These are phyloP conservation scores for Rhysida immarginata DNA, from an alignment of 1,140 invertebrate species.

Conservation along the genomic window DNA sequence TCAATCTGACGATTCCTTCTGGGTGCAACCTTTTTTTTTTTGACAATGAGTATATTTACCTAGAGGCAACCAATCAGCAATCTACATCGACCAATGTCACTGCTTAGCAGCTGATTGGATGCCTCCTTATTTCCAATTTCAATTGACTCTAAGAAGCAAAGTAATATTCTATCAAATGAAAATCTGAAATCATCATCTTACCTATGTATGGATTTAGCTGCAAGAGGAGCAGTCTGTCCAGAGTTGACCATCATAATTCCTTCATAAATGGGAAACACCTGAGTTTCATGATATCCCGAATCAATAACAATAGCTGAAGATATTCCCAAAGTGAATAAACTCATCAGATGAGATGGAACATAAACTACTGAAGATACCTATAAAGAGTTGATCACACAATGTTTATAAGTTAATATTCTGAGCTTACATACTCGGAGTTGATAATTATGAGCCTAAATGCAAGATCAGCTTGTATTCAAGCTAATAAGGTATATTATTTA, in stretches of 20 bases:
- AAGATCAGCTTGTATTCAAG: too few relatives aligned
- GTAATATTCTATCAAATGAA: not conserved
- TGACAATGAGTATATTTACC: too few relatives aligned
- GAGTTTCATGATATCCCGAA: conserved; percentile 67
- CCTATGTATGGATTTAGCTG: conserved; percentile 46
- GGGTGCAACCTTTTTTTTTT: too few relatives aligned
- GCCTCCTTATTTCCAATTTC: not conserved
- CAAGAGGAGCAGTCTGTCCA: conserved; percentile 59
- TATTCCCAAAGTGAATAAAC: conserved; percentile 55
- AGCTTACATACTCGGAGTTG: too few relatives aligned
- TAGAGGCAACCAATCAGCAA: too few relatives aligned
- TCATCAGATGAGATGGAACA: conserved; percentile 61
- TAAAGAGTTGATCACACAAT: conserved; percentile 9
- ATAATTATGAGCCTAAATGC: too few relatives aligned
- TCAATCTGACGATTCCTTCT: too few relatives aligned
- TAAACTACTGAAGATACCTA: conserved; percentile 50
- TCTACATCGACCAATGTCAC: too few relatives aligned
- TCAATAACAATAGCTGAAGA: conserved; percentile 68
- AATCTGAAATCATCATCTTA: conserved; percentile 24
- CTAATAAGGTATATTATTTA: too few relatives aligned
- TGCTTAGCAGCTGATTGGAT: too few relatives aligned
- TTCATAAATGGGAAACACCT: conserved; percentile 64
- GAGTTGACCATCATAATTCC: conserved; percentile 65
- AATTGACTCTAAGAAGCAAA: not conserved
- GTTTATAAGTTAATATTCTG: too few relatives aligned